Conservation (phyloP, 2,888 invertebrate genomes). For the Blera fallax region DNA sequence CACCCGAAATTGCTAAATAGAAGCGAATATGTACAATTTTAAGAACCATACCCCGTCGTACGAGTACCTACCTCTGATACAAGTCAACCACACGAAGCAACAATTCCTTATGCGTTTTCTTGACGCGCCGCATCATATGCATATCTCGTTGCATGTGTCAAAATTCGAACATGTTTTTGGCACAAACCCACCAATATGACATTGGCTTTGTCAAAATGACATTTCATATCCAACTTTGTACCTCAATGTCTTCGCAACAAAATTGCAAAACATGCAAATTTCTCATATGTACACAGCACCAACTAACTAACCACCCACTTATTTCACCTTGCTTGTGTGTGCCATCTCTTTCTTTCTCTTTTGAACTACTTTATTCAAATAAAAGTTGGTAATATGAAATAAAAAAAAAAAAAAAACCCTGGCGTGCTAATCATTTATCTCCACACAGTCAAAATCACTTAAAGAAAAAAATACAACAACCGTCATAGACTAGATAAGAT, state of each 20-base stretch:
- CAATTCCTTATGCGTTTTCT: no score
- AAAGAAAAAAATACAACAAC: conserved; percentile 30
- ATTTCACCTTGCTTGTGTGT: conserved; percentile 44
- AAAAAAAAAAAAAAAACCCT: conserved; percentile 29
- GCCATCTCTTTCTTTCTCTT: conserved; percentile 13
- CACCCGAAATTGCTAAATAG: no score
- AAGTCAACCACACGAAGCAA: no score
- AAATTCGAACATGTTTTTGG: no score
- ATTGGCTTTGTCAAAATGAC: background rate
- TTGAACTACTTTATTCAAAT: conserved; percentile 31
- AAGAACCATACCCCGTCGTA: no score
- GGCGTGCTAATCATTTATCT: conserved; percentile 50
- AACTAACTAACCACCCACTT: conserved; percentile 47
- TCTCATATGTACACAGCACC: conserved; percentile 11
- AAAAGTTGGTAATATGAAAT: background rate
- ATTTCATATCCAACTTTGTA: background rate
- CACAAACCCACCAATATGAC: background rate
- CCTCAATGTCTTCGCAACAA: conserved; percentile 60
- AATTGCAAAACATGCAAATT: conserved; percentile 56
- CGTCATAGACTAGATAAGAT: conserved; percentile 71
- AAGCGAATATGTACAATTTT: no score
- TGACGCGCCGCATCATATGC: no score
- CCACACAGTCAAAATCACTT: conserved; percentile 27
- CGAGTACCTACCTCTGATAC: no score
- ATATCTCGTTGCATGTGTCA: background rate